Evolutionary conservation across 2,113 vertebrate species (phyloP).

Genomic region (Cheirogaleus medius): DNA sequence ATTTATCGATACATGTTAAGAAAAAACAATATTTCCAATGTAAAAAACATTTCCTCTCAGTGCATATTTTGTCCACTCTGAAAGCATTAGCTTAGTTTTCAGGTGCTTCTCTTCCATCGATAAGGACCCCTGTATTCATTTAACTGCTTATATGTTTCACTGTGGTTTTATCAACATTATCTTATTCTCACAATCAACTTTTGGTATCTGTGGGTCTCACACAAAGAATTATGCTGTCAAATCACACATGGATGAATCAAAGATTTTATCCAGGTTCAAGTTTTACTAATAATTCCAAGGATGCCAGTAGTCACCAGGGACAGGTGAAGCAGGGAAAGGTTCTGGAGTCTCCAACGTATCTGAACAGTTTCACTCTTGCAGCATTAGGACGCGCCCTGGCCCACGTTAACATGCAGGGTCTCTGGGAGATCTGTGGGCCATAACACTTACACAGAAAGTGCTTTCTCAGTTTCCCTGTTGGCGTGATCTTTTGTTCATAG

Average conservation of each 20-base stretch:
- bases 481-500: not conserved
- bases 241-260: not conserved
- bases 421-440: not conserved
- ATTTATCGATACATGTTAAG: not conserved
- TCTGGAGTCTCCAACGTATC: not conserved
- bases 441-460: not conserved
- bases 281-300: not conserved
- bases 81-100: not conserved
- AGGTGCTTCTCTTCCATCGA: not conserved
- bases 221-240: not conserved
- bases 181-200: not conserved
- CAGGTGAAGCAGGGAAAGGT: not conserved
- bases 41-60: not conserved
- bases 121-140: not conserved
- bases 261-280: not conserved
- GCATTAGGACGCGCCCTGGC: not conserved
- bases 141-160: not conserved
- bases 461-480: not conserved
- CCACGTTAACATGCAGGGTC: rapidly evolving
- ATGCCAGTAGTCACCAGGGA: not conserved
- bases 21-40: not conserved
- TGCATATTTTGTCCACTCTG: not conserved
- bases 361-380: not conserved
- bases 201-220: not conserved
- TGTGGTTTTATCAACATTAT: not conserved